These are phyloP conservation scores for Polymixis lichenea DNA, from an alignment of 2,888 invertebrate genomes.

Conservation along the genomic window DNA sequence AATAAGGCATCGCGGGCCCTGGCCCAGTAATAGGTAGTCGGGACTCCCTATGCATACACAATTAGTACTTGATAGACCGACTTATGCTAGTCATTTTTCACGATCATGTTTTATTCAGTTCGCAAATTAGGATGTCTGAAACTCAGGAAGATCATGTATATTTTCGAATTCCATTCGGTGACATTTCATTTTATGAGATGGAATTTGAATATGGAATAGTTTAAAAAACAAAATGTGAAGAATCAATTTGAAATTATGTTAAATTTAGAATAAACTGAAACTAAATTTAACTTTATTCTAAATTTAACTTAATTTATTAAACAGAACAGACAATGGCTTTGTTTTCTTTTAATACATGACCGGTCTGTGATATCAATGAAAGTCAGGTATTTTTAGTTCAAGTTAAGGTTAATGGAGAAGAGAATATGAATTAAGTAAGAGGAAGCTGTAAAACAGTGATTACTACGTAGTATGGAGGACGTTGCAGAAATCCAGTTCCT, in stretches of 20 bases:
- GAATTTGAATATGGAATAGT: slow-evolving; percentile 26
- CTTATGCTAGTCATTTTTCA: slow-evolving; percentile 48
- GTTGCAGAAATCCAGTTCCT: background rate
- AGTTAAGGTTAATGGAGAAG: background rate
- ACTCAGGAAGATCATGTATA: slow-evolving; percentile 8
- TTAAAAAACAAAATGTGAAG: slow-evolving; percentile 2
- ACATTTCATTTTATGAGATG: background rate
- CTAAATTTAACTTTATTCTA: too few relatives aligned
- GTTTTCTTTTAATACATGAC: background rate
- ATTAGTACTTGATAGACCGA: slow-evolving; percentile 57
- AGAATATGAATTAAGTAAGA: background rate
- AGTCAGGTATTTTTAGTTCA: background rate
- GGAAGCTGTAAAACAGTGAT: background rate
- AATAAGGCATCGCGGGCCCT: slow-evolving; percentile 37
- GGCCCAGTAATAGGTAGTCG: slow-evolving; percentile 46
- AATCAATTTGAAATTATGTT: background rate
- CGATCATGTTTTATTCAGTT: slow-evolving; percentile 61
- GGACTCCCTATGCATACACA: slow-evolving; percentile 61
- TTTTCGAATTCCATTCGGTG: background rate
- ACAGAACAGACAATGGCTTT: background rate
- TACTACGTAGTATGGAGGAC: background rate
- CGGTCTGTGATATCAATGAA: background rate
- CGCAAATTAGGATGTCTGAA: slow-evolving; percentile 45
- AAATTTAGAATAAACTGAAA: background rate
- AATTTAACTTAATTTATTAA: too few relatives aligned